phyloP scores from a whole-genome alignment of 53 echinoderm and acorn worm species.

The Apostichopus leukothele region DNA sequence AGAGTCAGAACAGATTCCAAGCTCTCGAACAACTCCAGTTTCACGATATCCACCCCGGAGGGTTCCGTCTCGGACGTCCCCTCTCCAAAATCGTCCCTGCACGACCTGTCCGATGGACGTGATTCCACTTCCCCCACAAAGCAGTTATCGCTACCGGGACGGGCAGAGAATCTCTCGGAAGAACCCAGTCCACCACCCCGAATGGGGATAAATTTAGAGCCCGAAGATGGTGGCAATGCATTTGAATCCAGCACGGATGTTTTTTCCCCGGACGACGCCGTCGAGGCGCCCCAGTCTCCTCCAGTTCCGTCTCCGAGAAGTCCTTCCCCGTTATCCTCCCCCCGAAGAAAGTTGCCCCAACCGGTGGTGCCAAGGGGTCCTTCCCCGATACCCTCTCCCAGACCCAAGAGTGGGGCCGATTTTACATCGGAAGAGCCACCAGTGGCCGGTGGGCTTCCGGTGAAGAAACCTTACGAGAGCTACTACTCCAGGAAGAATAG shows the following conservation, averaged over 20 bases:
- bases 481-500: conserved; percentile 24
- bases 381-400: conserved; percentile 1
- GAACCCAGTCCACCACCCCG: not conserved
- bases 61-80: conserved; percentile 57
- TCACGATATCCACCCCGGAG: conserved; percentile 80
- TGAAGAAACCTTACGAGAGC: conserved; percentile 35
- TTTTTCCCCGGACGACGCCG: not conserved
- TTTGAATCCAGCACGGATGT: conserved; percentile 13
- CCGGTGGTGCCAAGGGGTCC: not conserved
- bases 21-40: conserved; percentile 66
- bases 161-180: not conserved
- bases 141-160: not conserved
- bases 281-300: too few relatives aligned
- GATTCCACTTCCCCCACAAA: conserved; percentile 23
- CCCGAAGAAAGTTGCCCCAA: conserved; percentile 9
- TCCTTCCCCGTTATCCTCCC: not conserved
- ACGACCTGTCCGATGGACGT: conserved; percentile 35
- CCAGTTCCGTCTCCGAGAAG: conserved; percentile 13
- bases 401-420: not conserved
- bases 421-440: not conserved
- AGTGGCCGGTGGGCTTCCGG: too few relatives aligned
- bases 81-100: conserved; percentile 40
- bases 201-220: conserved; percentile 1
- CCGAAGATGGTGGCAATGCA: conserved; percentile 32
- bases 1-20: conserved; percentile 55